Evolutionary conservation across 2,113 vertebrate genomes (phyloP), one percentile per base, ranked within the genome.

Genomic region (Zosterops hypoxanthus): DNA sequence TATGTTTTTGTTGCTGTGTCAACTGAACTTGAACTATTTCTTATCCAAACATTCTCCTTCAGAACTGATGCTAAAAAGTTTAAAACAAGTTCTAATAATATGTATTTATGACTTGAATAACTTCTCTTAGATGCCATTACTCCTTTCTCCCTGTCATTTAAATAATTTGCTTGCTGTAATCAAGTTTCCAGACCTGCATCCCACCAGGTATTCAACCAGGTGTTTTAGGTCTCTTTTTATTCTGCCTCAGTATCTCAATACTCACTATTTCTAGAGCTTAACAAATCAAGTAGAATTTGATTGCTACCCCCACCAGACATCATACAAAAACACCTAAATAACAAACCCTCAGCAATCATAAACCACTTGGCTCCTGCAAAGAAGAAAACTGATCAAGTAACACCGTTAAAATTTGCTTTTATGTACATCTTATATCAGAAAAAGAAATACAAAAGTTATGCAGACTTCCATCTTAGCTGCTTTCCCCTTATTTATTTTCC

Each of bases 41-140:
- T 73, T 47, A 66, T 50, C 31, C 50, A 65, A 69, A 72, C 15
- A 17, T 29, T 46, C 7, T 59, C 64, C 55, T 70, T 71, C 53
- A 82, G 53, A 88, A 90, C 1, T 1, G 0, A 44, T 0, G 1
- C 5, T 4, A 34, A 8, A 29, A 88, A 41, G 25, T 41, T 70
- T 77, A 78, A 79, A 85, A 50, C 14, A 17, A 75, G 71, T 69
- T 68, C 36, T 80, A 76, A 57, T 11, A 46, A 44, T 17, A 70
- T 1, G 2, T 20, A 52, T n/a, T 49, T 33, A 47, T 26, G 12
- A 71, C 39, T 39, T 65, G 16, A 82, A n/a, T 49, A 44, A 52
- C 31, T 79, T 72, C 33, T 84, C 41, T 69, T 29, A 86, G 26
- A 49, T 72, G n/a, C 12, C 44, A 31, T 36, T 61, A 60, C 14